Conservation (phyloP, 2,113 vertebrate genomes). For the Lasiurus cinereus region DNA sequence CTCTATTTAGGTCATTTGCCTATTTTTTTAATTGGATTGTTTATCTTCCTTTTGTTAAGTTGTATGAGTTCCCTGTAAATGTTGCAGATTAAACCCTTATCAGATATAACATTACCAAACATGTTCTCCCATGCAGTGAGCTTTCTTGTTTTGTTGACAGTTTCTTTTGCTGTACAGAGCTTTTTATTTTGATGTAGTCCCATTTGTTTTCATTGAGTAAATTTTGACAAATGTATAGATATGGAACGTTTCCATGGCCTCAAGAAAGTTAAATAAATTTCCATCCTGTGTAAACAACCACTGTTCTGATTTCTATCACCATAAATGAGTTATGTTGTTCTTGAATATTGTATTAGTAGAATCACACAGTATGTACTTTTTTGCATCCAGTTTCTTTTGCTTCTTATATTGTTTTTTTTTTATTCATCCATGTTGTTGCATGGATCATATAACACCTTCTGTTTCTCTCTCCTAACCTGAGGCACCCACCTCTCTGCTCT, state of each 20-base stretch:
- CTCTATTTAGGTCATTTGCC: no score
- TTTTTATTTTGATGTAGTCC: no score
- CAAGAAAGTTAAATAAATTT: neutral
- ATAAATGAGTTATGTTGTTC: neutral
- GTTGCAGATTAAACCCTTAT: no score
- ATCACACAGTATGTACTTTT: neutral
- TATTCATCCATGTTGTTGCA: neutral
- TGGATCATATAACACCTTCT: neutral
- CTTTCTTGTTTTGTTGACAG: no score
- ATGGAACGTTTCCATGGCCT: neutral
- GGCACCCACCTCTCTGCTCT: neutral
- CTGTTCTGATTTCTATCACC: neutral
- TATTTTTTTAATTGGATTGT: no score
- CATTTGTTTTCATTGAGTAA: no score
- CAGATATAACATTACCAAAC: no score
- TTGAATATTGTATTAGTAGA: neutral
- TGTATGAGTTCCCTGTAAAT: no score
- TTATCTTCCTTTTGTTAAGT: no score
- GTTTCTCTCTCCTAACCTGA: neutral
- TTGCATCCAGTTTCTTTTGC: neutral
- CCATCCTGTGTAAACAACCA: neutral
- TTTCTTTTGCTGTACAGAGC: no score
- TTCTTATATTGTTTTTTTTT: slow-evolving; percentile 34
- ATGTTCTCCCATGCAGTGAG: no score
- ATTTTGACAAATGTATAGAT: neutral